Evolutionary conservation across 2,113 vertebrate species (phyloP).

Genomic region (Grantiella picta): DNA sequence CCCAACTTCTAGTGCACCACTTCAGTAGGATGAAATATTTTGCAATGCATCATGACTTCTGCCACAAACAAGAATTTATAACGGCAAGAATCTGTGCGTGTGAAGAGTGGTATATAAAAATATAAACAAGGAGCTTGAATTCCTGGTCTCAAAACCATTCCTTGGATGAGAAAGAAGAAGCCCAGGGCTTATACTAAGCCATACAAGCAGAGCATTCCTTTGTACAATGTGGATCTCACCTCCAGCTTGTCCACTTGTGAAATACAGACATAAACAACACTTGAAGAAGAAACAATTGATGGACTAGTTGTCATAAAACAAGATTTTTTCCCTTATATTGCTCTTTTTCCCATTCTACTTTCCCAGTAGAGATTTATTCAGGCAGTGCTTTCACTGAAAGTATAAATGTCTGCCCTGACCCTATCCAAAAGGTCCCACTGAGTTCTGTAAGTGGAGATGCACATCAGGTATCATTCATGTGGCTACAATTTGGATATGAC

Average conservation of each 20-base stretch:
- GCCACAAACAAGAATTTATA: neutral
- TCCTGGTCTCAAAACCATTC: neutral
- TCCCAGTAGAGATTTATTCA: neutral
- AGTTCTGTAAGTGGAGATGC: neutral
- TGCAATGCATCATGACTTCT: neutral
- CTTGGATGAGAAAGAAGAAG: neutral
- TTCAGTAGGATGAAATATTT: neutral
- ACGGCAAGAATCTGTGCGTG: neutral
- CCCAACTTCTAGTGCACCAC: neutral
- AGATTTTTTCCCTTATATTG: neutral
- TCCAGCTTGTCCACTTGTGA: neutral
- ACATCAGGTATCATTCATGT: neutral
- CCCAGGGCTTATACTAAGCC: neutral
- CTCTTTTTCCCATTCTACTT: neutral
- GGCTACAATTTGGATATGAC: neutral
- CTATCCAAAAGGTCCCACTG: neutral
- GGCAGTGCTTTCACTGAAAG: neutral
- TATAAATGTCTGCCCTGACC: neutral
- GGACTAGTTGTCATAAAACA: neutral
- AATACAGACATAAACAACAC: neutral
- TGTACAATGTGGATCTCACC: neutral
- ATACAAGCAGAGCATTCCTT: neutral
- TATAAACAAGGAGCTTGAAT: neutral
- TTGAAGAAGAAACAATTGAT: neutral
- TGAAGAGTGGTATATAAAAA: neutral